phyloP scores from a whole-genome alignment of 1,140 invertebrate genomes.

The Tetragnatha versicolor region DNA sequence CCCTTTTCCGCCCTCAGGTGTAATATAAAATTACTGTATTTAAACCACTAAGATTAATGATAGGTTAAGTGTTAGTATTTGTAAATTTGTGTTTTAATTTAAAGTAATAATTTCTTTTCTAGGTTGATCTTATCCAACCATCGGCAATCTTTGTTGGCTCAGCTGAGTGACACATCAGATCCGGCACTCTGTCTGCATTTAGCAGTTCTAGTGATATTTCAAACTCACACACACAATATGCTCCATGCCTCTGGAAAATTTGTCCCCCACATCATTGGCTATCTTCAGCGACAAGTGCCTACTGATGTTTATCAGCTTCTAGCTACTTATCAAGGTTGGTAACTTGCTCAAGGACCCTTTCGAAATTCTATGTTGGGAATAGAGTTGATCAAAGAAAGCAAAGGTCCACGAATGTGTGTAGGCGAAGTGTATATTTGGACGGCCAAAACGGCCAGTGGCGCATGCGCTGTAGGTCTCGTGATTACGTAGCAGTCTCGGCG shows the following conservation, averaged over 20 bases:
- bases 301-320: constrained; percentile 72
- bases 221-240: constrained; percentile 77
- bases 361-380: no score
- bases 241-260: constrained; percentile 90
- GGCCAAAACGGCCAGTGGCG: no score
- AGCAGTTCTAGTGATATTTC: constrained; percentile 80
- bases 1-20: no score
- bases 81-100: no score
- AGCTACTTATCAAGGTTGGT: constrained; percentile 78
- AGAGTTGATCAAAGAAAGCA: no score
- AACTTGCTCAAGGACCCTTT: not conserved
- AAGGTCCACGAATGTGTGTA: no score
- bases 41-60: not conserved
- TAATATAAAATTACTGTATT: not conserved
- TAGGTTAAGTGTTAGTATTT: not conserved
- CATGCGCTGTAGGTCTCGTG: no score
- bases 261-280: constrained; percentile 79
- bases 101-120: constrained; percentile 55
- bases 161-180: constrained; percentile 75
- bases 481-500: no score
- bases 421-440: no score
- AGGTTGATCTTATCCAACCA: constrained; percentile 76
- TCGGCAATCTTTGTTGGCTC: constrained; percentile 79
- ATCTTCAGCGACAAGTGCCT: constrained; percentile 75
- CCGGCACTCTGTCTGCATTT: constrained; percentile 85